Evolutionary conservation across 2,113 vertebrate species (phyloP).

Genomic region (Alexandromys fortis): DNA sequence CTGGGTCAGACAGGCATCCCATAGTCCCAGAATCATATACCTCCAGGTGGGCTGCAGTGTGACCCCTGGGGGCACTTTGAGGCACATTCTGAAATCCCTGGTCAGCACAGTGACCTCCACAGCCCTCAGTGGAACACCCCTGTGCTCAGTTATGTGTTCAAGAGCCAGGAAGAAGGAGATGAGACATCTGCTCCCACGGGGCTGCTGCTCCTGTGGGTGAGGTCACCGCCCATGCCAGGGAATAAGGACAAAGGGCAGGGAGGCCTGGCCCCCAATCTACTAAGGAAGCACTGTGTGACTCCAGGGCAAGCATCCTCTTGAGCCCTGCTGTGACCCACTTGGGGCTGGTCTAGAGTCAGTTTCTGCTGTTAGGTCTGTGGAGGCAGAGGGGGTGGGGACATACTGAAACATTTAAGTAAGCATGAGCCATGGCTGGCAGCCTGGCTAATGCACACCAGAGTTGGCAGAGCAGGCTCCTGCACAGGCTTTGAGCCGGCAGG

Average conservation of each 20-base stretch:
- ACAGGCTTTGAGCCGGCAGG: neutral
- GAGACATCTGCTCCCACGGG: neutral
- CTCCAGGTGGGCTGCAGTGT: no score
- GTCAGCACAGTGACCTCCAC: neutral
- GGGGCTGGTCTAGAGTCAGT: neutral
- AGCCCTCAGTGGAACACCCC: neutral
- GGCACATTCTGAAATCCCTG: neutral
- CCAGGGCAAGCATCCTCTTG: neutral
- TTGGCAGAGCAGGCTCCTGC: neutral
- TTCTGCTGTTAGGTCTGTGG: neutral
- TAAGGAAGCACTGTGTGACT: neutral
- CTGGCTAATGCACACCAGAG: neutral
- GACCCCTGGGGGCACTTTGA: neutral
- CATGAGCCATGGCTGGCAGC: neutral
- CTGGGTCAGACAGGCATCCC: neutral
- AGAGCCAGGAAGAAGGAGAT: neutral
- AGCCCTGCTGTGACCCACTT: neutral
- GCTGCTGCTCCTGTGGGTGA: neutral
- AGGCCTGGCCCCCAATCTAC: neutral
- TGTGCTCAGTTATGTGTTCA: neutral
- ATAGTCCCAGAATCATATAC: neutral
- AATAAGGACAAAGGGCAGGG: neutral
- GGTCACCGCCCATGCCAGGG: neutral
- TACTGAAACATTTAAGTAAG: neutral
- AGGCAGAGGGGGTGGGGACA: neutral